phyloP scores from a whole-genome alignment of 2,113 vertebrate species.

The Petromus typicus region DNA sequence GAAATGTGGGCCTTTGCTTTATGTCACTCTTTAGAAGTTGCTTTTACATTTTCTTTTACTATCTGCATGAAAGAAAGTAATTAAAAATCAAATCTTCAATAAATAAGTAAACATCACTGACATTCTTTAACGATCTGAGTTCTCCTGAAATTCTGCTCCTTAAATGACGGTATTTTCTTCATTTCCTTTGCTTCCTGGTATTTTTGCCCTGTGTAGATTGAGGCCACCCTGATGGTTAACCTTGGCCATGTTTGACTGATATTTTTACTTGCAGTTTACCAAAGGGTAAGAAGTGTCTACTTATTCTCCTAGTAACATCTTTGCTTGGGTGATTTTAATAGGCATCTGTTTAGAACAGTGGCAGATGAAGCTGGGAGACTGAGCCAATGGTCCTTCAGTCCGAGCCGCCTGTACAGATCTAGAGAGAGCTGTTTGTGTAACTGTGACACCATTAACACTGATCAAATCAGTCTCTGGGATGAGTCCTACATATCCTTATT shows the following conservation, averaged over 20 bases:
- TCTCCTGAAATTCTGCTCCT: neutral
- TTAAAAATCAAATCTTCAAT: slow-evolving; percentile 62
- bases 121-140: neutral
- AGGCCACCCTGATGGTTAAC: neutral
- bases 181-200: neutral
- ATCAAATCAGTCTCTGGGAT: neutral
- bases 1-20: neutral
- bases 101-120: slow-evolving; percentile 47
- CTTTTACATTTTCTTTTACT: slow-evolving; percentile 65
- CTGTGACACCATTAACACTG: too few species aligned
- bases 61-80: slow-evolving; percentile 40
- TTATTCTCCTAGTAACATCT: neutral
- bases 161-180: neutral
- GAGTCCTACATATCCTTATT: neutral
- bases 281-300: neutral
- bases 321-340: neutral
- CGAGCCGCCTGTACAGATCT: neutral
- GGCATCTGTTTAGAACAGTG: neutral
- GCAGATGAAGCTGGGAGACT: neutral
- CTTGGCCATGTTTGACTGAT: slow-evolving; percentile 2
- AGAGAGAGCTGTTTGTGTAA: neutral
- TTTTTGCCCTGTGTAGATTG: neutral
- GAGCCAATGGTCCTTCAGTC: too few species aligned
- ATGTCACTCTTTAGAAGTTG: neutral
- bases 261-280: neutral